A percentile compares a stretch with the other conserved stretches of the same genome.
Conservation (phyloP, 2,888 invertebrate species). For the Dioctria rufipes region DNA sequence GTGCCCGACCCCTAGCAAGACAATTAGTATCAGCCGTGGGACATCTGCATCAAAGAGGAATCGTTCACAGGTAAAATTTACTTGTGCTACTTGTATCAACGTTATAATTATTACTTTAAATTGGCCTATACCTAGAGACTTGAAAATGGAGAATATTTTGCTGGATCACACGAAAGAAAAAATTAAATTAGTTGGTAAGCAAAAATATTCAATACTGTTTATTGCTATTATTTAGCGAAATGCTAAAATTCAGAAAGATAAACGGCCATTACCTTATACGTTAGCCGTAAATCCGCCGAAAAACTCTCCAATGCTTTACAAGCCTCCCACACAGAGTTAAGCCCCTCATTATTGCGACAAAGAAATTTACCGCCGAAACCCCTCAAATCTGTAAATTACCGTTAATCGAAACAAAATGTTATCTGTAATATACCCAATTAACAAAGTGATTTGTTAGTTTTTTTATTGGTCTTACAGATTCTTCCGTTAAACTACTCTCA, state of each 20-base stretch:
- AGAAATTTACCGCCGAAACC: no score
- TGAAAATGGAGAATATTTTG: conserved; percentile 87
- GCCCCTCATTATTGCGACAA: no score
- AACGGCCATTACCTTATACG: no score
- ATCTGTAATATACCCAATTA: no score
- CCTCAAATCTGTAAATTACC: no score
- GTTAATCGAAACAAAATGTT: no score
- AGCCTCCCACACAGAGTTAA: no score
- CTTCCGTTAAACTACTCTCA: no score
- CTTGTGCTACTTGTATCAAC: conserved; percentile 15
- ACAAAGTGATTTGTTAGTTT: no score
- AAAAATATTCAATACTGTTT: background rate
- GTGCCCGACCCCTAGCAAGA: conserved; percentile 75
- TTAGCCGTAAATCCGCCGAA: no score
- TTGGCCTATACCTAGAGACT: conserved; percentile 74
- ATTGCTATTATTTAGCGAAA: background rate
- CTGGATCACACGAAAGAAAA: conserved; percentile 78
- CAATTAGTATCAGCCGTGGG: conserved; percentile 80
- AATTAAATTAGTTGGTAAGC: conserved; percentile 80
- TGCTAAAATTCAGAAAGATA: background rate
- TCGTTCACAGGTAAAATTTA: conserved; percentile 77
- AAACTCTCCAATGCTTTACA: no score
- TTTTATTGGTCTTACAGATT: no score
- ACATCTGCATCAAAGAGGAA: conserved; percentile 79
- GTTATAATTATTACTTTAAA: background rate